These are phyloP conservation scores for Thecocarcelia acutangulata DNA, from an alignment of 2,888 invertebrate genomes.

Conservation along the genomic window DNA sequence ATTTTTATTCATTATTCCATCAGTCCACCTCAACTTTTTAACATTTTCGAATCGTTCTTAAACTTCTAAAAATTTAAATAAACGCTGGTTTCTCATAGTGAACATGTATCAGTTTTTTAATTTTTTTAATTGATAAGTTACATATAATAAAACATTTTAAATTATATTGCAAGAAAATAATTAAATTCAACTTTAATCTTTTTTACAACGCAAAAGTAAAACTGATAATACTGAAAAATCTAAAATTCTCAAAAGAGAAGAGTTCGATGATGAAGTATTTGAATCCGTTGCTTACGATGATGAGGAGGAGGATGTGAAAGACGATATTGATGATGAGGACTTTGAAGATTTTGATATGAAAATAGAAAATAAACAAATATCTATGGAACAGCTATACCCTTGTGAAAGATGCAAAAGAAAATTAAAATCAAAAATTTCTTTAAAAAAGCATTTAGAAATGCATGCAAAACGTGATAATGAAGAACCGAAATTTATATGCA, in stretches of 20 bases:
- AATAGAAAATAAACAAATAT: slow-evolving; percentile 1
- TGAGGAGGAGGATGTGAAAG: slow-evolving; percentile 52
- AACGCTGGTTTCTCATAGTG: no score
- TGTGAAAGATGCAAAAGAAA: slow-evolving; percentile 58
- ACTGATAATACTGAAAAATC: slow-evolving; percentile 13
- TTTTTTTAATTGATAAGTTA: no score
- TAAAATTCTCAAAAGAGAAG: slow-evolving; percentile 41
- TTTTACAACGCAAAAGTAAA: slow-evolving; percentile 46
- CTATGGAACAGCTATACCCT: slow-evolving; percentile 29
- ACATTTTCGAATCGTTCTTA: no score
- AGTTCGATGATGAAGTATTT: slow-evolving; percentile 57
- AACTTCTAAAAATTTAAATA: no score
- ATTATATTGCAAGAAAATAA: neutral
- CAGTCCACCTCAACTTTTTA: no score
- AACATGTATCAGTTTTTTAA: no score
- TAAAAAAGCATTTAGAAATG: slow-evolving; percentile 56
- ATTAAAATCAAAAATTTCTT: slow-evolving; percentile 57
- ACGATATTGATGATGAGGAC: slow-evolving; percentile 33
- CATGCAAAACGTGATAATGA: slow-evolving; percentile 53
- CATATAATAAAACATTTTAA: no score
- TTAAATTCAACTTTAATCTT: slow-evolving; percentile 7
- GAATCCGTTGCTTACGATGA: slow-evolving; percentile 50
- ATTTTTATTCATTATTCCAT: no score
- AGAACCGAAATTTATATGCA: slow-evolving; percentile 51
- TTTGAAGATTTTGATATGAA: slow-evolving; percentile 5